phyloP scores from a whole-genome alignment of 1,140 invertebrate genomes.

The Macrobrachium rosenbergii region DNA sequence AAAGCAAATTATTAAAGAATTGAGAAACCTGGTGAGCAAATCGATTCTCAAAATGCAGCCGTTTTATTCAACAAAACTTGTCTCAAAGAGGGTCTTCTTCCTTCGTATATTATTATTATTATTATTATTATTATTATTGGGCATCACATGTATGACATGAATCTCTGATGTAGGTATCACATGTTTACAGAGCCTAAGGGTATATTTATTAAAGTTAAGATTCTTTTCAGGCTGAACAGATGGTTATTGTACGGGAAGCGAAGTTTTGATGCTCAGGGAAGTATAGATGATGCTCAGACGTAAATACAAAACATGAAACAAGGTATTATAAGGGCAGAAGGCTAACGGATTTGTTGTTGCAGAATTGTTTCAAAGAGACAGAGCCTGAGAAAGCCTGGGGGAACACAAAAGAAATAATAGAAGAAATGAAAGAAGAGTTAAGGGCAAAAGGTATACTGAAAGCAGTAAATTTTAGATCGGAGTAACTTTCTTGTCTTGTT shows the following conservation, averaged over 20 bases:
- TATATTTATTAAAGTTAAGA: neutral
- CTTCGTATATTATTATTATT: too few species aligned
- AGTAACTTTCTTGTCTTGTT: too few species aligned
- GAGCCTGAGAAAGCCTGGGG: slow-evolving; percentile 10
- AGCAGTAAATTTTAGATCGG: too few species aligned
- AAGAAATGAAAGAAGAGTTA: neutral
- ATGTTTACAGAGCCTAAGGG: too few species aligned
- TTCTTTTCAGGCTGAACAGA: slow-evolving; percentile 72
- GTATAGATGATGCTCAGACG: slow-evolving; percentile 76
- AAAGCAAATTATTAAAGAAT: too few species aligned
- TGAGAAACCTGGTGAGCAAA: too few species aligned
- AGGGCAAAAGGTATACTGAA: neutral
- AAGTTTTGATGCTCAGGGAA: slow-evolving; percentile 82
- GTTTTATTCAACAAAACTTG: too few species aligned
- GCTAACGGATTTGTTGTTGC: slow-evolving; percentile 78
- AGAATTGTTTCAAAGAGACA: slow-evolving; percentile 68
- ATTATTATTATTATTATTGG: too few species aligned
- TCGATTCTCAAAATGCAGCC: too few species aligned
- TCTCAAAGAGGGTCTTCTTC: too few species aligned
- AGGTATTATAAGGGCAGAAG: slow-evolving; percentile 77
- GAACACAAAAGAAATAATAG: neutral
- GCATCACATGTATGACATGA: neutral
- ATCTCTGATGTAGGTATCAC: neutral
- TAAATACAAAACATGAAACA: slow-evolving; percentile 77
- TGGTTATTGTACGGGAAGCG: slow-evolving; percentile 79